phyloP scores from a whole-genome alignment of 2,113 vertebrate species.

The Raphicerus campestris region DNA sequence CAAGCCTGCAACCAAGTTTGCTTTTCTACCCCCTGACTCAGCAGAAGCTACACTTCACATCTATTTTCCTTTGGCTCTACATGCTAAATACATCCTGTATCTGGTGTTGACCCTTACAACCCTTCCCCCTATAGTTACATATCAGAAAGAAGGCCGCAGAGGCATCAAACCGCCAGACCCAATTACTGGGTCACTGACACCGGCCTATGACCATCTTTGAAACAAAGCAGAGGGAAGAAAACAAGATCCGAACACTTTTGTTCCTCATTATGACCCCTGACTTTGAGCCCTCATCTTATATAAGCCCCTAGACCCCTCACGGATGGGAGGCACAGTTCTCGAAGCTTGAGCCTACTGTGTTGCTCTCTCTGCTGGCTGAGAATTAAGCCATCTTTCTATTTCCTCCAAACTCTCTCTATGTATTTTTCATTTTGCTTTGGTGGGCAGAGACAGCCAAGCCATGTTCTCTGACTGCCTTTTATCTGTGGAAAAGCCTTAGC shows the following conservation, averaged over 20 bases:
- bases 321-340: background rate
- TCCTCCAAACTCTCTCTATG: background rate
- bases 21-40: background rate
- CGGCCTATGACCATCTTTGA: background rate
- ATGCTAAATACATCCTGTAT: background rate
- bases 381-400: background rate
- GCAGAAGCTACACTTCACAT: background rate
- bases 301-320: background rate
- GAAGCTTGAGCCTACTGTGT: background rate
- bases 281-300: background rate
- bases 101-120: background rate
- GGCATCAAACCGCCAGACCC: background rate
- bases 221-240: background rate
- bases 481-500: background rate
- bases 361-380: background rate
- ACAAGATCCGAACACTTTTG: background rate
- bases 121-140: background rate
- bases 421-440: background rate
- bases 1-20: background rate
- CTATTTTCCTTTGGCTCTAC: background rate
- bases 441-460: background rate
- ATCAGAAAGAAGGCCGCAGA: background rate
- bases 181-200: background rate
- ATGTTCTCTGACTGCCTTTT: background rate
- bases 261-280: background rate